phyloP scores from a whole-genome alignment of 2,113 vertebrate genomes.

The Halichoerus grypus region DNA sequence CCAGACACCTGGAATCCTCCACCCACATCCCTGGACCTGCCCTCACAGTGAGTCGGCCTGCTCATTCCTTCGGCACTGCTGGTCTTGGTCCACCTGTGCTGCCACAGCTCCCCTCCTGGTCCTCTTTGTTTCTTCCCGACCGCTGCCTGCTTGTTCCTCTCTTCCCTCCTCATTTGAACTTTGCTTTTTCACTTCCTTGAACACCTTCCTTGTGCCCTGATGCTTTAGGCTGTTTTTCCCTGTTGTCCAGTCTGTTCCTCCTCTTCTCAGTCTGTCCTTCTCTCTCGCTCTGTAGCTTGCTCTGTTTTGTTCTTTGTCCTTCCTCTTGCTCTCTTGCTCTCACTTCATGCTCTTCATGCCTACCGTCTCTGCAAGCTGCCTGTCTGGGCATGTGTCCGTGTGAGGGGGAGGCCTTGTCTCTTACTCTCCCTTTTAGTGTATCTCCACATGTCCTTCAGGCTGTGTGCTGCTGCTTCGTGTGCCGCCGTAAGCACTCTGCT shows the following conservation, averaged over 20 bases:
- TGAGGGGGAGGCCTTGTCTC: slow-evolving; percentile 2
- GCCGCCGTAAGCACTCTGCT: background rate
- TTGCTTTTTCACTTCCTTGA: background rate
- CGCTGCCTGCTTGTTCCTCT: background rate
- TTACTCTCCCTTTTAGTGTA: background rate
- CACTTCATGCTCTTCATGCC: background rate
- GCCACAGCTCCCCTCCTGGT: background rate
- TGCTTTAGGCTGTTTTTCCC: background rate
- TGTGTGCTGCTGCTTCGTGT: background rate
- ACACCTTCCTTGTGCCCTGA: background rate
- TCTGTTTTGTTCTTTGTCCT: slow-evolving; percentile 35
- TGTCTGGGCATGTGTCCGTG: background rate
- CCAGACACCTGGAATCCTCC: slow-evolving; percentile 98
- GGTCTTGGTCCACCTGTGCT: background rate
- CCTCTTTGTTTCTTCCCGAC: background rate
- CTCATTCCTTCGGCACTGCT: background rate
- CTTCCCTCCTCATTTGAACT: background rate
- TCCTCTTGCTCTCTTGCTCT: background rate
- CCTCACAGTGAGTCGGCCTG: slow-evolving; percentile 87
- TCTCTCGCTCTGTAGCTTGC: background rate
- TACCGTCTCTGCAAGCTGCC: background rate
- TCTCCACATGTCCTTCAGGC: background rate
- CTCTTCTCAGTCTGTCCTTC: background rate
- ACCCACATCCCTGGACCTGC: slow-evolving; percentile 89
- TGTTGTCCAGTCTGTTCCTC: background rate